Conservation (phyloP, 2,888 invertebrate species). For the Kryphioiulus occultus region DNA sequence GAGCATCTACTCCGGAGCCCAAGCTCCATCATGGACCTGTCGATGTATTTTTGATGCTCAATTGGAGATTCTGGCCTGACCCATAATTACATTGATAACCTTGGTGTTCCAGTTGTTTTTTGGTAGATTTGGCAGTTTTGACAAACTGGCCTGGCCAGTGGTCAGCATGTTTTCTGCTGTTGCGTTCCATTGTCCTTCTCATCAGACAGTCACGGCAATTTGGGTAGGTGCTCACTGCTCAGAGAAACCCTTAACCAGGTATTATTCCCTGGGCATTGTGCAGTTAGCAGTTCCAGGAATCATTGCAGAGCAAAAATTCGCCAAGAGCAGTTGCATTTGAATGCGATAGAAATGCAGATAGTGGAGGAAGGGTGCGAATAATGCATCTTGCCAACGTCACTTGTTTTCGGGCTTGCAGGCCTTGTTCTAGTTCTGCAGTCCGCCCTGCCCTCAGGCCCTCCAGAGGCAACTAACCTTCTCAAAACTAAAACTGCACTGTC, state of each 20-base stretch:
- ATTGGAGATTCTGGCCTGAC: no score
- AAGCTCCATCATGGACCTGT: no score
- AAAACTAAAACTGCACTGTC: not conserved
- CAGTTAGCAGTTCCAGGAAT: constrained; percentile 11
- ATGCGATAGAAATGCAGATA: constrained; percentile 8
- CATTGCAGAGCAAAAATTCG: not conserved
- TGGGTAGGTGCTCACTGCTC: no score
- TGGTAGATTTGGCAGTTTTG: no score
- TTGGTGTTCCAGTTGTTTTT: no score
- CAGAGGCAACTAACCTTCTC: constrained; percentile 27
- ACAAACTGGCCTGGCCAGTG: not conserved
- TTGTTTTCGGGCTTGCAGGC: not conserved
- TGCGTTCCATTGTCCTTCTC: no score
- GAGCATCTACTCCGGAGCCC: no score
- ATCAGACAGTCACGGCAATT: not conserved
- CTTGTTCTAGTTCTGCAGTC: constrained; percentile 17
- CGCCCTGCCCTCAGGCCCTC: not conserved
- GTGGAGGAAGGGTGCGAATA: not conserved
- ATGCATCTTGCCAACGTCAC: constrained; percentile 33
- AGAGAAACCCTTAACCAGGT: not conserved
- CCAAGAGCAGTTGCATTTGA: constrained; percentile 18
- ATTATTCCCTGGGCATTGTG: constrained; percentile 1
- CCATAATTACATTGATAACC: no score
- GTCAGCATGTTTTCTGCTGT: no score
- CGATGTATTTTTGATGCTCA: no score